Evolutionary conservation across 1,140 invertebrate genomes (phyloP), one percentile per base, ranked within the genome.

Genomic region (Drosophila ananassae): DNA sequence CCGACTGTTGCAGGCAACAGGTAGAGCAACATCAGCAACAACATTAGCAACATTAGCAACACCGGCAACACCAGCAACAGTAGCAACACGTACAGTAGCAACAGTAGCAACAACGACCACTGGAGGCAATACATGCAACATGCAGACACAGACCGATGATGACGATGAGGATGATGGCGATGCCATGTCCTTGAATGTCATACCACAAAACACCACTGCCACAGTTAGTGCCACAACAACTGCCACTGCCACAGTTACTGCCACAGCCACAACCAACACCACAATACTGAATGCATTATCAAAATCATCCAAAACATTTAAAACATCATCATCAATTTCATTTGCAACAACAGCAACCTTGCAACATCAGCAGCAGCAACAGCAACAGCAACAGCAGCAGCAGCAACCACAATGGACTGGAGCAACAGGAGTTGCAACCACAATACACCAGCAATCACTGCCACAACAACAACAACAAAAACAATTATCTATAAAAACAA

Each of bases 91-190:
- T 17, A 41, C 52, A 41, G 13, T 48, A 44, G 13, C 52, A 44
- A 17, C 39, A 0, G 13, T 44, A 47, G 13, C 52, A 44, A 44
- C 41, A 6, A 21, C 17, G 6, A 44, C 17, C n/a, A 17, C 13
- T n/a, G 41, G 41, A 2, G 8, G n/a, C n/a, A 44, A 44, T 44
- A 85, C 83, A 58, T 78, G 79, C 39, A 87, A 68, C 39, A 85
- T 79, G 24, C 73, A 91, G 52, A 91, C 90, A 48, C 90, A 91
- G 57, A 91, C 90, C 21, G 83, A 90, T 52, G 90, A 90, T 25
- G 68, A 72, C 2, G 41, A 44, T 21, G 13, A 21, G 3, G 13
- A 44, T 44, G 55, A 32, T 73, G 76, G 54, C 73, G 54, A 53
- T 77, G 76, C 55, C 51, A 76, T 54, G 54, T 50, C 48, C n/a